Evolutionary conservation across 1,140 invertebrate genomes (phyloP).

Genomic region (Mycetomoellerius zeteki): DNA sequence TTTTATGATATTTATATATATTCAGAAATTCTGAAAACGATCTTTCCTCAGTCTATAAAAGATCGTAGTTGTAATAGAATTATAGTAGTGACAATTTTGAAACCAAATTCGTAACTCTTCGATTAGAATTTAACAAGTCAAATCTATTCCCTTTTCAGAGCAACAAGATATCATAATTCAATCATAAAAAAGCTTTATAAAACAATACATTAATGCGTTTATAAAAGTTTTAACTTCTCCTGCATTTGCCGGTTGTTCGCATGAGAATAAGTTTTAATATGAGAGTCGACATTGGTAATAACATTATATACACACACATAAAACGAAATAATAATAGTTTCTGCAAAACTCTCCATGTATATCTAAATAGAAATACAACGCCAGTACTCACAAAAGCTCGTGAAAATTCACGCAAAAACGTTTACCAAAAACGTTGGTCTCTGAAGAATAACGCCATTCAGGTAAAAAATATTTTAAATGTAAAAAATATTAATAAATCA

Average conservation of each 20-base stretch:
- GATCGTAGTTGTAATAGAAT: background rate
- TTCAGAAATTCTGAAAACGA: background rate
- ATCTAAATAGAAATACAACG: conserved; percentile 19
- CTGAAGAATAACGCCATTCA: too few species aligned
- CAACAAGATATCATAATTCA: conserved; percentile 13
- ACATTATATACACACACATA: conserved; percentile 4
- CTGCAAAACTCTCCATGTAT: background rate
- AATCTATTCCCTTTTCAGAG: background rate
- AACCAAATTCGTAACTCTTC: background rate
- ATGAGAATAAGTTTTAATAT: conserved; percentile 26
- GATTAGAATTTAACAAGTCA: background rate
- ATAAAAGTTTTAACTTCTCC: conserved; percentile 21
- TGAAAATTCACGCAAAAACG: conserved; percentile 1
- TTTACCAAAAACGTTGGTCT: background rate
- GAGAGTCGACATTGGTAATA: conserved; percentile 32
- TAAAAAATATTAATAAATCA: background rate
- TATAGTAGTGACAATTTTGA: background rate
- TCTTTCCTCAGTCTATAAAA: background rate
- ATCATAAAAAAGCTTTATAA: background rate
- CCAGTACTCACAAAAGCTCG: background rate
- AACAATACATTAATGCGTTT: conserved; percentile 6
- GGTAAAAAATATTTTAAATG: background rate
- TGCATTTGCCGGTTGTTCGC: background rate
- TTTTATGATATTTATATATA: background rate
- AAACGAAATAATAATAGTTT: conserved; percentile 44